These are phyloP conservation scores for Athene noctua DNA, from an alignment of 2,113 vertebrate species.

Conservation along the genomic window DNA sequence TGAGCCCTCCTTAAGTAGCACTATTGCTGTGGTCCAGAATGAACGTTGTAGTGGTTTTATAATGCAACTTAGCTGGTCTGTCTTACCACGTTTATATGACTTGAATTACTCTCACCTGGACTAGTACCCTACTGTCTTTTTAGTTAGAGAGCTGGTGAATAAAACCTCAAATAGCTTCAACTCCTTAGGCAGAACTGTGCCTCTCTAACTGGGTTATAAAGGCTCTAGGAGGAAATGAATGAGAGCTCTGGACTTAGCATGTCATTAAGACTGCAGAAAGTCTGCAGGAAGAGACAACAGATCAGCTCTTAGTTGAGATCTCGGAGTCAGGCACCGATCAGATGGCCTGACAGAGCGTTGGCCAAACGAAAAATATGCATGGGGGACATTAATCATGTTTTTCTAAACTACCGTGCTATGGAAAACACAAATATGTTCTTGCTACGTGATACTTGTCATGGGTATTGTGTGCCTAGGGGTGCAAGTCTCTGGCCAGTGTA, in stretches of 20 bases:
- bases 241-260: neutral
- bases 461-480: neutral
- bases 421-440: neutral
- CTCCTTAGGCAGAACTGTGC: neutral
- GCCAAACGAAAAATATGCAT: neutral
- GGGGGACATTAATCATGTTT: neutral
- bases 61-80: neutral
- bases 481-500: neutral
- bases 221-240: neutral
- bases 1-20: neutral
- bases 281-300: neutral
- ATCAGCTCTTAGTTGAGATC: neutral
- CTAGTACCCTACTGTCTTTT: neutral
- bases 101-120: neutral
- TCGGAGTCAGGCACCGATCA: neutral
- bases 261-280: neutral
- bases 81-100: neutral
- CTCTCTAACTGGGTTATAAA: neutral
- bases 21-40: neutral
- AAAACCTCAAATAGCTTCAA: neutral
- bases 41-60: neutral
- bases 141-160: neutral
- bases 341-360: neutral
- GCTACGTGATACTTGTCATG: fast-evolving
- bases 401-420: neutral